phyloP scores from a whole-genome alignment of 2,113 vertebrate species.

The Platichthys flesus region DNA sequence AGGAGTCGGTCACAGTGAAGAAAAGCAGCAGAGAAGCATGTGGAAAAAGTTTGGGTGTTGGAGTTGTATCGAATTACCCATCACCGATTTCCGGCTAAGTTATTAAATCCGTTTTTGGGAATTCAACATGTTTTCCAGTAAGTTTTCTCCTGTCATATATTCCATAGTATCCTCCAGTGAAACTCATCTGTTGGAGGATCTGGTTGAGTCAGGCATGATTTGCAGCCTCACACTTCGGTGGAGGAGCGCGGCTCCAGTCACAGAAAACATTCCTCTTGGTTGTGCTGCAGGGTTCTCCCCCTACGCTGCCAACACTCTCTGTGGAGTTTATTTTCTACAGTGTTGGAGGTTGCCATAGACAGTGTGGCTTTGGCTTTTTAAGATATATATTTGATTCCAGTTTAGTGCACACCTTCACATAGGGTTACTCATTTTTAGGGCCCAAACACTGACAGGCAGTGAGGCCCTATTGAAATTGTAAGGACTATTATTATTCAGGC shows the following conservation, averaged over 20 bases:
- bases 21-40: neutral
- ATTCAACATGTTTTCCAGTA: neutral
- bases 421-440: neutral
- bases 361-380: too few relatives aligned
- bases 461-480: too few relatives aligned
- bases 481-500: too few relatives aligned
- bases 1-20: neutral
- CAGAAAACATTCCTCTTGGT: conserved; percentile 6
- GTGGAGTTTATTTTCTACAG: neutral
- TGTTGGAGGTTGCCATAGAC: neutral
- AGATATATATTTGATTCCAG: neutral
- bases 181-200: too few relatives aligned
- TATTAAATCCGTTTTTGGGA: too few relatives aligned
- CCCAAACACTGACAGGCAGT: too few relatives aligned
- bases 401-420: neutral
- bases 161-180: too few relatives aligned
- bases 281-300: neutral
- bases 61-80: too few relatives aligned
- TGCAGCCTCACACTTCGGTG: too few relatives aligned
- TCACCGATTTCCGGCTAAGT: too few relatives aligned
- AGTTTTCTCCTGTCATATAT: too few relatives aligned
- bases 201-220: too few relatives aligned
- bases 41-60: neutral
- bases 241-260: neutral
- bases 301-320: neutral